Conservation (phyloP, 2,113 vertebrate genomes). For the Suricata suricatta region DNA sequence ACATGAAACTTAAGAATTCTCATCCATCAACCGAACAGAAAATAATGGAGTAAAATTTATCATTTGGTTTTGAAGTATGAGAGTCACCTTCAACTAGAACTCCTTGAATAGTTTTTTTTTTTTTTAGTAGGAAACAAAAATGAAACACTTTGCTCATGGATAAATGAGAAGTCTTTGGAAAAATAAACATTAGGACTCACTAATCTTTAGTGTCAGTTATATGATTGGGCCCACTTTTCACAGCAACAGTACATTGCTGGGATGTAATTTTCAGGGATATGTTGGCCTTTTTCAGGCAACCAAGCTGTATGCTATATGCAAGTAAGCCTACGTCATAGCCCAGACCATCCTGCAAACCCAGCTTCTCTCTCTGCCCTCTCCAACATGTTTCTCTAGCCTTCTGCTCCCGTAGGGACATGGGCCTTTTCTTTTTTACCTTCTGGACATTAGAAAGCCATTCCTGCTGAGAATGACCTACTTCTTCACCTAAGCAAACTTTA, state of each 20-base stretch:
- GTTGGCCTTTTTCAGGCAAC: not conserved
- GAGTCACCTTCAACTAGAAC: constrained; percentile 65
- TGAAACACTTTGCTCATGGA: not conserved
- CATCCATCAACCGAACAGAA: constrained; percentile 70
- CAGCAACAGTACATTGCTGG: not conserved
- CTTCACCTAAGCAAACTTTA: not conserved
- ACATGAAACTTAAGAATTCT: constrained; percentile 48
- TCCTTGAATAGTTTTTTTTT: constrained; percentile 3
- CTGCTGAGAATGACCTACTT: not conserved
- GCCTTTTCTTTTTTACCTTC: not conserved
- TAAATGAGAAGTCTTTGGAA: not conserved
- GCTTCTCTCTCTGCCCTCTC: not conserved
- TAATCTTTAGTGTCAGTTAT: not conserved
- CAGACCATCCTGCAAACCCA: not conserved
- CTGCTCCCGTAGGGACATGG: not conserved
- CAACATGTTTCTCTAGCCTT: not conserved
- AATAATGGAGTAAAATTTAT: constrained; percentile 68
- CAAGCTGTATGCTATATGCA: not conserved
- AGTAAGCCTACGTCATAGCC: not conserved
- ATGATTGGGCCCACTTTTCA: not conserved
- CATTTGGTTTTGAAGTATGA: constrained; percentile 57
- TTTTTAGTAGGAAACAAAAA: not conserved
- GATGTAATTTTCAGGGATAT: not conserved
- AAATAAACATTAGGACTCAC: not conserved
- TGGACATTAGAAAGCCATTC: not conserved